Base-by-base conservation (phyloP, 2,113 vertebrate species). In the Cavia aperea region DNA sequence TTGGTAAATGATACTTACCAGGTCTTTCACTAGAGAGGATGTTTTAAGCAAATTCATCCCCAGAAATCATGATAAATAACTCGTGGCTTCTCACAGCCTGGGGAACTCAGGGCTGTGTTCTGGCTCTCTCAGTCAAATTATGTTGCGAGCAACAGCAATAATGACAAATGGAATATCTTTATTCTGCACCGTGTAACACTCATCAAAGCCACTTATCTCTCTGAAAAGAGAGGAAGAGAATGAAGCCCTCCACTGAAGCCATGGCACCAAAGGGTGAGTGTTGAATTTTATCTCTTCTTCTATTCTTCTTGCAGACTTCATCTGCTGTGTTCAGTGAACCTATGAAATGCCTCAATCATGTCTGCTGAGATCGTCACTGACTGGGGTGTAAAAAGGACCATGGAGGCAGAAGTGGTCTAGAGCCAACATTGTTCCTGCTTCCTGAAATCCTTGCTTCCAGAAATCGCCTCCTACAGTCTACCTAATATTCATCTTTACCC, bases 181-280 rank as follows among this genome's bases (percentile, higher is more conserved):
- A 73, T 72, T 62, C 39, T 81, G 56, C 33, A 1, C 11, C 81
- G 0, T 12, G 2, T 63, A 73, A 51, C 63, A 6, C 5, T 63
- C 4, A 72, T 54, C 24, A 2, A 4, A 16, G 2, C 0, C 18
- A 43, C 4, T 16, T 73, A 16, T 18, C 1, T 36, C 18, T 82
- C 18, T 73, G 21, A 36, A 19, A 82, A 26, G 14, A 54, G 4
- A 9, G 31, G 23, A 62, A n/a, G 31, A 81, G 18, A 24, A 2
- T 88, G n/a, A 51, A 31, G 9, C 12, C 5, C 56, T 65, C 31
- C 19, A 11, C 13, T 63, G 43, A 43, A 36, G 19, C 33, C 43
- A 10, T 2, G 5, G 24, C 1, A 1, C 19, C 39, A 13, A 82
- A 36, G n/a, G 54, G 78, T 93, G 62, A 88, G 78, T 65, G 19